Conservation (phyloP, 30 jellyfish, hydroid and myxozoan species). For the Pelagia noctiluca region DNA sequence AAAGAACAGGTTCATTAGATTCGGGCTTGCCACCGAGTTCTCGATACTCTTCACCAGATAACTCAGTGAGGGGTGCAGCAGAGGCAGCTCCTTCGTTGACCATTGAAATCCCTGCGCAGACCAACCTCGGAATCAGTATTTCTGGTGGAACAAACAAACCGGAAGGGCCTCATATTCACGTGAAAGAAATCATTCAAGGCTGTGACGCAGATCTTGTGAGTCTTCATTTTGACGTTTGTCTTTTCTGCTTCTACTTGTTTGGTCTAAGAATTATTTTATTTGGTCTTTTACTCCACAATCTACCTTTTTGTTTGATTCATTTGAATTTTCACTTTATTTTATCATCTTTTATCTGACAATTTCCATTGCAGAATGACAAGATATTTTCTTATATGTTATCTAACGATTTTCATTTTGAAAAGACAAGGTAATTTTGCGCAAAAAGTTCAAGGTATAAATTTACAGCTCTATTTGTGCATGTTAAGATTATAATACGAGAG, state of each 20-base stretch:
- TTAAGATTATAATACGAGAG: no score
- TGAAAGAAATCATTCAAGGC: constrained; percentile 72
- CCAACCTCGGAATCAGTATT: constrained; percentile 79
- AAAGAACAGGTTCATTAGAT: constrained; percentile 79
- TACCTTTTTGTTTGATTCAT: no score
- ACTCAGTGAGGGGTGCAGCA: constrained; percentile 42
- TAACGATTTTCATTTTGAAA: no score
- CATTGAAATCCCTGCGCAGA: constrained; percentile 58
- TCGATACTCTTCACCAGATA: constrained; percentile 76
- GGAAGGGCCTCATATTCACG: constrained; percentile 76
- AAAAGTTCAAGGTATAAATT: no score
- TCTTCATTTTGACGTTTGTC: no score
- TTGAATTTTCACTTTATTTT: background rate
- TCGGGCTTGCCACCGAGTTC: constrained; percentile 86
- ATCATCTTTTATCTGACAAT: background rate
- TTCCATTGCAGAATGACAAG: background rate
- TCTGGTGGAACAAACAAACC: constrained; percentile 76
- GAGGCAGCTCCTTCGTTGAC: constrained; percentile 38
- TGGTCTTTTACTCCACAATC: no score
- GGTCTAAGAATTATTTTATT: no score
- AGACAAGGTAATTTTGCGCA: no score
- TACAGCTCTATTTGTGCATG: no score
- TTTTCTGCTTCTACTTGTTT: no score
- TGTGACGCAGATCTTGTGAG: constrained; percentile 84
- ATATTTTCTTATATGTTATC: no score